Conservation (phyloP, 2,797 vertebrate species). For the Loris lydekkerianus region DNA sequence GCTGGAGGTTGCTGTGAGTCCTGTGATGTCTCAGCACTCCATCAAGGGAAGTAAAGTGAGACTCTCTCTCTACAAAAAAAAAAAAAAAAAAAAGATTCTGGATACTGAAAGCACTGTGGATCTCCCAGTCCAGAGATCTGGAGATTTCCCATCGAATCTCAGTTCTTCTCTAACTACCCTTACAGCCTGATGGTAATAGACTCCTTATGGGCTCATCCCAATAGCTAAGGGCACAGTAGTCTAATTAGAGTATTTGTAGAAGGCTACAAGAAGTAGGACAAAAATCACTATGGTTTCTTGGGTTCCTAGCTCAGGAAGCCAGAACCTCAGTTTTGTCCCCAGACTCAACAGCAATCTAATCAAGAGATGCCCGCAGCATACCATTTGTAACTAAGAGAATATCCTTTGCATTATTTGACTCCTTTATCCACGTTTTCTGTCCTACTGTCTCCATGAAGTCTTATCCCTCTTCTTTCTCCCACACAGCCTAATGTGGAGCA, state of each 20-base stretch:
- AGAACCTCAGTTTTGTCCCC: background rate
- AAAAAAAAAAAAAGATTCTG: background rate
- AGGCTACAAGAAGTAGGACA: background rate
- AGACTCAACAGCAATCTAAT: background rate
- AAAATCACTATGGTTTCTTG: background rate
- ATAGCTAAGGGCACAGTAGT: background rate
- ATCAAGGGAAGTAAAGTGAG: no score
- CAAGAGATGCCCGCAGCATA: background rate
- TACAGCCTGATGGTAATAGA: background rate
- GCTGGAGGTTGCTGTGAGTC: no score
- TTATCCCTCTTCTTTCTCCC: background rate
- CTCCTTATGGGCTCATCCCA: background rate
- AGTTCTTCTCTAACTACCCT: background rate
- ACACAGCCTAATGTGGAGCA: background rate
- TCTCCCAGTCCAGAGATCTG: background rate
- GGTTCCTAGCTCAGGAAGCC: background rate
- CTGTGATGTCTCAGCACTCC: no score
- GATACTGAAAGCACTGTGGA: background rate
- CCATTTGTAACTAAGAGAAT: background rate
- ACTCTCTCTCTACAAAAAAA: no score
- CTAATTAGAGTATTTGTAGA: background rate
- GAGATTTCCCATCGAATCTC: background rate
- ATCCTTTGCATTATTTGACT: background rate
- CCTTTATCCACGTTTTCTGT: slow-evolving; percentile 13
- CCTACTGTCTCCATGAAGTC: background rate